A percentile compares a stretch with the other conserved stretches of the same genome.
phyloP scores from a whole-genome alignment of 2,888 invertebrate genomes.

The Bugula neritina region DNA sequence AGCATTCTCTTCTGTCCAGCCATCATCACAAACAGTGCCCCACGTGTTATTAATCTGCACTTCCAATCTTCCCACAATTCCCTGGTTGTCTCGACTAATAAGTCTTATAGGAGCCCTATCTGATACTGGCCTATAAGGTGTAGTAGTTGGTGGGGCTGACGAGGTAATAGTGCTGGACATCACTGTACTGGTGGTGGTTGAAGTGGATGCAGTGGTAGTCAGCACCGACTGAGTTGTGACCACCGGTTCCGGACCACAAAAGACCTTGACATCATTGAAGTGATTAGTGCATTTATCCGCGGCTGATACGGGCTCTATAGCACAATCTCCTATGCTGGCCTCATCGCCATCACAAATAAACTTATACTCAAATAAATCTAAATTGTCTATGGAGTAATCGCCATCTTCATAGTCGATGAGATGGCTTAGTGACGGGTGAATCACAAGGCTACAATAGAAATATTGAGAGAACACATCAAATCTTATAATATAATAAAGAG shows the following conservation, averaged over 20 bases:
- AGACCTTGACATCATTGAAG: neutral
- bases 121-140: neutral
- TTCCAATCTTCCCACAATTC: neutral
- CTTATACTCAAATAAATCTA: neutral
- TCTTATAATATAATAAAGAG: no score
- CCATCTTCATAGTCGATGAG: neutral
- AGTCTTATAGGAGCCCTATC: neutral
- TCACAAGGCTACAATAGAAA: no score
- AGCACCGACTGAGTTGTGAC: neutral
- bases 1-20: neutral
- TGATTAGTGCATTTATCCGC: neutral
- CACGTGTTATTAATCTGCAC: neutral
- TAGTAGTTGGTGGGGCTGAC: neutral
- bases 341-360: neutral
- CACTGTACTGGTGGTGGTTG: neutral
- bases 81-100: neutral
- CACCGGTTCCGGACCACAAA: slow-evolving; percentile 3
- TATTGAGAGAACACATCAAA: no score
- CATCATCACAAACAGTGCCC: slow-evolving; percentile 6
- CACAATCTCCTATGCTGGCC: neutral
- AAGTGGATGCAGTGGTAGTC: neutral
- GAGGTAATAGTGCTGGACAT: neutral
- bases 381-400: neutral
- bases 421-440: neutral
- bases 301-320: neutral